Evolutionary conservation across 64 coral and sea anemone genomes (phyloP).

Genomic region (Porites lutea): DNA sequence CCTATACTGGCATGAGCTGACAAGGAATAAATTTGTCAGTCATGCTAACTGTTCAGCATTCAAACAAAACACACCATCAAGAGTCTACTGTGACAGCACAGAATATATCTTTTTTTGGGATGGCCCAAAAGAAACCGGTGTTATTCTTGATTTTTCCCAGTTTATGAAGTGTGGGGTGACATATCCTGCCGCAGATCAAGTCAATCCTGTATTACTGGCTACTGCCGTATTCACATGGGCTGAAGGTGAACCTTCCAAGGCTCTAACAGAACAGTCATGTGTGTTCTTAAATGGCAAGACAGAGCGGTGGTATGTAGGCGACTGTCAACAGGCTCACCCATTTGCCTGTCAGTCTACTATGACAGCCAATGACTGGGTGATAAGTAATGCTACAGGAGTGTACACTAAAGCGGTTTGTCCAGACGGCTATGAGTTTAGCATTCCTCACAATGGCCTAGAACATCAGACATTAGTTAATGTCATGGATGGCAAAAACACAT

Average conservation of each 20-base stretch:
- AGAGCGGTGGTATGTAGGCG: conserved; percentile 70
- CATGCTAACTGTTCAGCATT: conserved; percentile 63
- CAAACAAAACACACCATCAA: conserved; percentile 29
- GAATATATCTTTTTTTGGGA: conserved; percentile 90
- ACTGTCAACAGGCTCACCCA: conserved; percentile 46
- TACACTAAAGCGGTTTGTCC: conserved; percentile 76
- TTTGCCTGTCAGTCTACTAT: conserved; percentile 74
- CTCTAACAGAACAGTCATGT: conserved; percentile 60
- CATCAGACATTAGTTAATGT: conserved; percentile 58
- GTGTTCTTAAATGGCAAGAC: conserved; percentile 62
- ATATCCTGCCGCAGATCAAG: conserved; percentile 84
- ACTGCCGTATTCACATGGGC: conserved; percentile 95
- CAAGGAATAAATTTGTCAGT: conserved; percentile 55
- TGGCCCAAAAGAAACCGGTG: conserved; percentile 81
- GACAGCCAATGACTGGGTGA: conserved; percentile 12
- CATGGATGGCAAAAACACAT: conserved; percentile 55
- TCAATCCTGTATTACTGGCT: conserved; percentile 75
- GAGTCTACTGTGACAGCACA: conserved; percentile 90
- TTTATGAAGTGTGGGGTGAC: conserved; percentile 88
- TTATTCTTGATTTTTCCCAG: conserved; percentile 60
- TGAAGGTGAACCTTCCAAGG: conserved; percentile 52
- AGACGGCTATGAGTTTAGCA: conserved; percentile 68
- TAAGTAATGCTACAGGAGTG: conserved; percentile 16
- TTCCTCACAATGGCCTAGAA: conserved; percentile 79
- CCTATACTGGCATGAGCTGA: conserved; percentile 70